Evolutionary conservation across 2,888 invertebrate genomes (phyloP), one percentile per base, ranked within the genome.

Genomic region (Microdon myrmicae): DNA sequence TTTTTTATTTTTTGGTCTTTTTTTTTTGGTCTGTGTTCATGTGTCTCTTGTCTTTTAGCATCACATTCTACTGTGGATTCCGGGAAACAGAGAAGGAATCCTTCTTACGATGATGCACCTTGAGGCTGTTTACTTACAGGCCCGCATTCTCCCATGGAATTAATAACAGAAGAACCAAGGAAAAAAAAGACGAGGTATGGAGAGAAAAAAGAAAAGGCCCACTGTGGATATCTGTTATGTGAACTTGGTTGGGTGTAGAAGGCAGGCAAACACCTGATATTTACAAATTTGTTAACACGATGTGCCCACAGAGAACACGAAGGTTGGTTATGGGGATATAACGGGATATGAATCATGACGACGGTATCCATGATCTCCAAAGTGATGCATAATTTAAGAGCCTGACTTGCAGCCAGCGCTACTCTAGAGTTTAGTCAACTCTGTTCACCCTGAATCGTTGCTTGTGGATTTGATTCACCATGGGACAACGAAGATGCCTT

Each of bases 281-380:
- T 70, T 70, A 73, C 73, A 74, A 71, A 74, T 74, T 76, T 74
- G 71, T 70, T 72, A 71, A 68, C 71, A 71, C 69, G 67, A 68
- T 64, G 60, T 68, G 41, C 25, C 19, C 35, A 22, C 47, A 51
- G 55, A 28, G 26, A 32, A 26, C 43, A 32, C n/a, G n/a, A n/a
- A 61, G 69, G 58, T 51, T 55, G 44, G 43, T 48, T 73, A 73
- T 74, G 69, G 71, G 71, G 72, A 75, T 70, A 71, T 77, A 78
- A 77, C 78, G 77, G 78, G 73, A 77, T 71, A 74, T 77, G 77
- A 77, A 75, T 77, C 78, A 78, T 75, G 77, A 76, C 75, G 74
- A 73, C 75, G 75, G 73, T 74, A 77, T 72, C 75, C 75, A 74
- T 75, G 75, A 74, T 77, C 74, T 74, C 71, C n/a, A n/a, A 71